Percentiles rank a stretch among this genome's conserved stretches.
Evolutionary conservation across 2,113 vertebrate species (phyloP).

Genomic region (Eretmodus cyanostictus): DNA sequence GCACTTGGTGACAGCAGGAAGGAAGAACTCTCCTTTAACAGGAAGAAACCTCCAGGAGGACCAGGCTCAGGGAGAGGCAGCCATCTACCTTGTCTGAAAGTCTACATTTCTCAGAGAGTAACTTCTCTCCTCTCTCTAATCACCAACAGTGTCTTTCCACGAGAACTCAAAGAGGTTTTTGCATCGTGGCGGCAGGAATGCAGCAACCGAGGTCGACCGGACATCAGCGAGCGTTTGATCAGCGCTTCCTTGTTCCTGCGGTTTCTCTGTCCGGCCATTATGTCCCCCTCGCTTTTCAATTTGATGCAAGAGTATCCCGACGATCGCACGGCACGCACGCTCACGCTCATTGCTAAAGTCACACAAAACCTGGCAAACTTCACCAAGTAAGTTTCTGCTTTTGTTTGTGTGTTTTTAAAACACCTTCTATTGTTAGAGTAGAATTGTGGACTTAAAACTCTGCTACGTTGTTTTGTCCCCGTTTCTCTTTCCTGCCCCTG

Average conservation of each 20-base stretch:
- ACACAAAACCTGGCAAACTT: conserved; percentile 99
- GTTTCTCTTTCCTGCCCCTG: neutral
- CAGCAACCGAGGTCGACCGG: conserved; percentile 89
- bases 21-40: neutral
- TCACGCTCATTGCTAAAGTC: conserved; percentile 98
- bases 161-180: conserved; percentile 97
- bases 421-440: neutral
- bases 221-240: conserved; percentile 97
- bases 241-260: conserved; percentile 95
- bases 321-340: conserved; percentile 91
- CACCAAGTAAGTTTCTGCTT: conserved; percentile 80
- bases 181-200: conserved; percentile 97
- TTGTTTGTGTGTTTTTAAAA: neutral
- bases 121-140: neutral
- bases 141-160: conserved; percentile 85
- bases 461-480: neutral
- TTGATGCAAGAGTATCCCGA: conserved; percentile 97
- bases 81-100: neutral
- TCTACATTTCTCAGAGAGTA: neutral
- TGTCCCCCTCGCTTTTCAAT: conserved; percentile 97
- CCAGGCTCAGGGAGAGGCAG: neutral
- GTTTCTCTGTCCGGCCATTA: conserved; percentile 96
- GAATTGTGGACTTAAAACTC: neutral
- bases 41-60: neutral
- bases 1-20: neutral